Conservation (phyloP, 1,140 invertebrate genomes). For the Carposina sasakii region DNA sequence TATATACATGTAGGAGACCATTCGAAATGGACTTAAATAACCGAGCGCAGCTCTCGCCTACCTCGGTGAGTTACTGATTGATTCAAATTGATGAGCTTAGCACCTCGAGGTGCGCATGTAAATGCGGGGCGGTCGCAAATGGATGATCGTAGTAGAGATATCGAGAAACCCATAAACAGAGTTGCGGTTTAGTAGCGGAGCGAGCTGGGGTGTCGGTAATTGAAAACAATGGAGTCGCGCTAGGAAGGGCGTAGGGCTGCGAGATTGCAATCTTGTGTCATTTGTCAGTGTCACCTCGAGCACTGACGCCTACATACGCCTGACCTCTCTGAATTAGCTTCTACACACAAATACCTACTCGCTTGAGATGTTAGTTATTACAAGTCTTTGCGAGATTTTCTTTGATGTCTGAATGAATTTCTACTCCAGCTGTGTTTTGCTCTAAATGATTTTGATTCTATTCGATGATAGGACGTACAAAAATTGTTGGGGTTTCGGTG, state of each 20-base stretch:
- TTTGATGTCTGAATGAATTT: no score
- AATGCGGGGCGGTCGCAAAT: constrained; percentile 53
- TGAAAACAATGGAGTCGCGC: constrained; percentile 67
- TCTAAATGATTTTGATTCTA: no score
- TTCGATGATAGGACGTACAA: no score
- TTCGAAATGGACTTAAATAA: no score
- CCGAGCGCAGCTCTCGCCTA: constrained; percentile 30
- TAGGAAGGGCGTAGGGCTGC: constrained; percentile 26
- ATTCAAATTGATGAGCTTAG: constrained; percentile 37
- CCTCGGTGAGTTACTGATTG: constrained; percentile 46
- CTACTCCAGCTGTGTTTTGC: no score
- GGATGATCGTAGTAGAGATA: constrained; percentile 60
- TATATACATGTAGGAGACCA: no score
- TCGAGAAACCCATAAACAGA: constrained; percentile 57
- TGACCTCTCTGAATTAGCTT: constrained; percentile 59
- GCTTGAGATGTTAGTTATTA: background rate
- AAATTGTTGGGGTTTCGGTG: no score
- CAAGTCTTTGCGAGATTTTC: no score
- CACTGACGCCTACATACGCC: constrained; percentile 43
- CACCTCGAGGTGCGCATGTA: constrained; percentile 34
- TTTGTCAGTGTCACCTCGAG: constrained; percentile 64
- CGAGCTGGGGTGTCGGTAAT: constrained; percentile 61
- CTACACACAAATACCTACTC: constrained; percentile 4
- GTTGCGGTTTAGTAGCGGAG: constrained; percentile 54
- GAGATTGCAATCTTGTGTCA: constrained; percentile 68